Base-by-base conservation (phyloP, 2,888 invertebrate species). In the Linyphia triangularis region DNA sequence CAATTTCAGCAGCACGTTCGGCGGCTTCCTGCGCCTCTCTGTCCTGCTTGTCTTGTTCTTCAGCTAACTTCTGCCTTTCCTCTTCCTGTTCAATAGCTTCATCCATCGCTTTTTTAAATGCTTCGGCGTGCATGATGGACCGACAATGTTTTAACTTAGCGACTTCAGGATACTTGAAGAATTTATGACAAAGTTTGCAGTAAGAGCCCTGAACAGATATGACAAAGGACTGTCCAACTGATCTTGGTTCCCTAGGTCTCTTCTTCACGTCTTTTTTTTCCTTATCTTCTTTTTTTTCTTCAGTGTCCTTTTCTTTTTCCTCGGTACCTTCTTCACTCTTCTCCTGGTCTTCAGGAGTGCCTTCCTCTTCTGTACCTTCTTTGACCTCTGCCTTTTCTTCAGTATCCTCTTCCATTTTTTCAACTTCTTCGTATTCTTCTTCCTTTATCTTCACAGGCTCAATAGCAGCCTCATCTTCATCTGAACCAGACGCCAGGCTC, bases 391-490 rank as follows among this genome's bases (percentile, higher is more conserved):
- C 30, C 26, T 88, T 83, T 4, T 10, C 51, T 63, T 77, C 70
- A 13, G 59, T 26, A 1, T 72, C 73, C 51, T 86, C 86, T 63
- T 88, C 88, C 43, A 78, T 72, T 40, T 85, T 78, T 13, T 89
- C 88, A 10, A 63, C 82, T 61, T 73, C 83, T 37, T 79, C 85
- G 13, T n/a, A 26, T 51, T 77, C 77, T 30, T 88, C 82, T 22
- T 84, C 85, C 22, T 85, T 81, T 26, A 89, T 26, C 57, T 84
- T 84, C 6, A 79, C 84, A 13, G 89, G 89, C 24, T 89, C 63
- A 65, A 89, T 83, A n/a, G 85, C 89, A 59, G 67, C 89, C 61
- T 85, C 89, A 73, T 89, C 89, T 63, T 89, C 89, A 81, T 89
- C 89, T 10, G 89, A 89, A 9, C 89, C 89, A 67, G 89, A 89